These are phyloP conservation scores for Symphodus melops DNA, from an alignment of 2,113 vertebrate species.

Conservation along the genomic window DNA sequence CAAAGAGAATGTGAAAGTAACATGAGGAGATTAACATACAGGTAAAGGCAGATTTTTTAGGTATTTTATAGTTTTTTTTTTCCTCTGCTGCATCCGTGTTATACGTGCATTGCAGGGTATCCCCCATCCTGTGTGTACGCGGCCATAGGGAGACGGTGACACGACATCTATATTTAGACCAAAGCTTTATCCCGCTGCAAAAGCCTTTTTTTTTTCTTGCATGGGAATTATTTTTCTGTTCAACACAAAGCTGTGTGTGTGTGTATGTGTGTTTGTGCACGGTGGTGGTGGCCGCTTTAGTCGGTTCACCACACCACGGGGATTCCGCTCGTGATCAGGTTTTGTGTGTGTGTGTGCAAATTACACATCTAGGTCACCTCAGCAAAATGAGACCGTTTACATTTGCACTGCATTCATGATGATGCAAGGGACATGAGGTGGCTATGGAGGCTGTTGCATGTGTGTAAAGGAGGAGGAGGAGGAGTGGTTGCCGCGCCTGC, in stretches of 20 bases:
- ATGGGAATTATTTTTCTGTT: constrained; percentile 27
- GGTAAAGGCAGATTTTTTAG: background rate
- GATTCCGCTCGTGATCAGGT: constrained; percentile 48
- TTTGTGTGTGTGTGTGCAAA: background rate
- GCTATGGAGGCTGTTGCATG: constrained; percentile 24
- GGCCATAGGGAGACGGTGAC: constrained; percentile 58
- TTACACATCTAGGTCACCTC: constrained; percentile 66
- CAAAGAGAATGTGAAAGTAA: background rate
- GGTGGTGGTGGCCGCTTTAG: constrained; percentile 3
- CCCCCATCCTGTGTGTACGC: constrained; percentile 55
- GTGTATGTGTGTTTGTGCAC: background rate
- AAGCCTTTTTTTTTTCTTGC: constrained; percentile 36
- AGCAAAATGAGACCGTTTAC: background rate
- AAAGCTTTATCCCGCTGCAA: constrained; percentile 56
- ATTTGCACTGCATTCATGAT: constrained; percentile 20
- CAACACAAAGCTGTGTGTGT: constrained; percentile 20
- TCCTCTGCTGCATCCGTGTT: background rate
- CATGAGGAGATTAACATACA: background rate
- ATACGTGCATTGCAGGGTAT: constrained; percentile 60
- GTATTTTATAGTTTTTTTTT: background rate
- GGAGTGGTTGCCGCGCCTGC: constrained; percentile 43
- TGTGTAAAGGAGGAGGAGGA: background rate
- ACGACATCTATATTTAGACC: constrained; percentile 78
- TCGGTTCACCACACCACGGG: constrained; percentile 28
- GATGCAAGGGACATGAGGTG: background rate